Evolutionary conservation across 1,140 invertebrate genomes (phyloP), one percentile per base, ranked within the genome.

Genomic region (Lepidurus arcticus): DNA sequence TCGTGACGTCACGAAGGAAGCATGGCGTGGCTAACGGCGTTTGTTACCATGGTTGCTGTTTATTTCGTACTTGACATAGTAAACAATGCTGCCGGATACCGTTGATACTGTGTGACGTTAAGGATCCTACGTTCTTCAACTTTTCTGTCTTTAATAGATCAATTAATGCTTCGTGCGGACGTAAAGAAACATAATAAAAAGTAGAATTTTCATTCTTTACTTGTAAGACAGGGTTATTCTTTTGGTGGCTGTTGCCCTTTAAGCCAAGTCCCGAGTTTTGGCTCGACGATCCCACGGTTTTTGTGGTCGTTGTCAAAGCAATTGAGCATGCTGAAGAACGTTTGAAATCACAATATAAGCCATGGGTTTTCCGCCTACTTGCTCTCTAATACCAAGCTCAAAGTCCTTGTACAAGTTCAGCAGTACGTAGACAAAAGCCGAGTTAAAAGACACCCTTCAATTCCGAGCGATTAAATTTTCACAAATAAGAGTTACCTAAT

Each of bases 271-370:
- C 34, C 45, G 45, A 47, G 45, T 10, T 65, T 65, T 16, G 53
- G 53, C 53, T 65, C 21, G n/a, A 65, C 21, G 53, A 1, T 65
- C 53, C 53, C 53, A 65, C 53, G 53, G 53, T 65, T 65, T 65
- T 65, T 65, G 53, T 65, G 53, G 53, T 65, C 53, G 53, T 65
- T 65, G 21, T 65, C n/a, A n/a, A 65, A 65, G 53, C 53, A 65
- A 65, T 65, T 65, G 53, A 65, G 53, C 53, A n/a, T 65, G 53
- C 53, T 21, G 16, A 21, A 65, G 53, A 65, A 9, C 53, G 53
- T 65, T 65, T 65, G 16, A 21, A 65, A 65, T 34, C 34, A 34
- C 34, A 65, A n/a, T 21, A 65, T 11, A 65, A 65, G 53, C 21
- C 53, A 10, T 65, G 53, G 53, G 16, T 65, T 65, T 65, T 65